A percentile compares a stretch with the other conserved stretches of the same genome.
phyloP scores from a whole-genome alignment of 1,140 invertebrate genomes.

The Augochlora pura region DNA sequence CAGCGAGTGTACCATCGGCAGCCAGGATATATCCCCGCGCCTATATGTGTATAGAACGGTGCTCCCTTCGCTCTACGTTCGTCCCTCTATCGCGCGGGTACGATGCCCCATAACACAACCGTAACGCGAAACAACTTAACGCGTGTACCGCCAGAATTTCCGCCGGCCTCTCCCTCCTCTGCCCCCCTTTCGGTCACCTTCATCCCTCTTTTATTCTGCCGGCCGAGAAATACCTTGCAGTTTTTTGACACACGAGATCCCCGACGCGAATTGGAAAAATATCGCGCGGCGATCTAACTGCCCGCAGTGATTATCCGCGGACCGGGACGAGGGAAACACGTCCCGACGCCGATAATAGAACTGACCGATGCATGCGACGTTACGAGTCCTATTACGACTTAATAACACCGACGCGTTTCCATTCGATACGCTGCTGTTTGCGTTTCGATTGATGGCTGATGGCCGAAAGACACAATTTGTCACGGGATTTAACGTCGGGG shows the following conservation, averaged over 20 bases:
- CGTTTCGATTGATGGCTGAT: no score
- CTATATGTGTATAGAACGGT: slow-evolving; percentile 47
- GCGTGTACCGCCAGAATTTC: slow-evolving; percentile 5
- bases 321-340: no score
- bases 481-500: no score
- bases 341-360: no score
- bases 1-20: slow-evolving; percentile 58
- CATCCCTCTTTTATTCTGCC: background rate
- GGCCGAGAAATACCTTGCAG: slow-evolving; percentile 1
- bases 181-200: background rate
- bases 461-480: no score
- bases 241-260: slow-evolving; percentile 18
- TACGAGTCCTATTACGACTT: no score
- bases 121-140: slow-evolving; percentile 54
- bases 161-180: background rate
- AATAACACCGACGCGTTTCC: no score
- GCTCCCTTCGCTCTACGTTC: background rate
- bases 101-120: slow-evolving; percentile 46
- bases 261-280: slow-evolving; percentile 31
- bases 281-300: slow-evolving; percentile 28
- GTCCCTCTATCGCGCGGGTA: slow-evolving; percentile 17
- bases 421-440: no score
- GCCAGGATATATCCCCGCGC: slow-evolving; percentile 55
- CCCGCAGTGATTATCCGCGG: no score
- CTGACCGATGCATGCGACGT: no score